Base-by-base conservation (phyloP, 2,797 vertebrate species). In the Ceryle rudis region DNA sequence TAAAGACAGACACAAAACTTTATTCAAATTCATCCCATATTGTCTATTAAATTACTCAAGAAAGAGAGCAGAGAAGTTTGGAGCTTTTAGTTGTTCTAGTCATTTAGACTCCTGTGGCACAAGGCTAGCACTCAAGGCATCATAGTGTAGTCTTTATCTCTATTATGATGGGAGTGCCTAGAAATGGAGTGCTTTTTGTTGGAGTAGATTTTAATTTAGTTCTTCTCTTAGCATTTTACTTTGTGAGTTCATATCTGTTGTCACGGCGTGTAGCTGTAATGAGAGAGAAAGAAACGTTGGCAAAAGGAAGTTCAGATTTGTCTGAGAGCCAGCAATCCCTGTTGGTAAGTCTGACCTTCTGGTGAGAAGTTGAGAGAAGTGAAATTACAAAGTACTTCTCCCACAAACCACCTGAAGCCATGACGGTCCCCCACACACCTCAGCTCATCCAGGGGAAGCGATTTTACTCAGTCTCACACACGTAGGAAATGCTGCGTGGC, bases 401-500 rank as follows among this genome's bases (percentile, higher is more conserved):
- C 44, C 23, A 57, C 44, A 71, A 52, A 46, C 14, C 11, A n/a
- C 26, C 22, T 58, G 51, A 86, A 90, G 21, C 37, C 37, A 14
- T 0, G 0, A 4, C 35, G 31, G 5, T 55, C 25, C 17, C 44
- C 8, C 44, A 19, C 44, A 44, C 44, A 46, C 44, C 44, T 46
- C 44, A 46, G 20, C 44, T 46, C 44, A 21, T 46, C 44, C 44
- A 46, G 44, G 20, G 20, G 44, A 46, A 46, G 10, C 5, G 20
- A 11, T 46, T 21, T 46, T 46, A 46, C 20, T 46, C 44, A 46
- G 10, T 46, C 44, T 46, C 20, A 46, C 20, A 20, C 44, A 46
- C 11, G 44, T 21, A 46, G 44, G 44, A 46, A 46, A 46, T 22
- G 11, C 44, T 46, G 18, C 20, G 10, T 21, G 44, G 44, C 44